Conservation (phyloP, 2,113 vertebrate genomes). For the Tringa solitaria region DNA sequence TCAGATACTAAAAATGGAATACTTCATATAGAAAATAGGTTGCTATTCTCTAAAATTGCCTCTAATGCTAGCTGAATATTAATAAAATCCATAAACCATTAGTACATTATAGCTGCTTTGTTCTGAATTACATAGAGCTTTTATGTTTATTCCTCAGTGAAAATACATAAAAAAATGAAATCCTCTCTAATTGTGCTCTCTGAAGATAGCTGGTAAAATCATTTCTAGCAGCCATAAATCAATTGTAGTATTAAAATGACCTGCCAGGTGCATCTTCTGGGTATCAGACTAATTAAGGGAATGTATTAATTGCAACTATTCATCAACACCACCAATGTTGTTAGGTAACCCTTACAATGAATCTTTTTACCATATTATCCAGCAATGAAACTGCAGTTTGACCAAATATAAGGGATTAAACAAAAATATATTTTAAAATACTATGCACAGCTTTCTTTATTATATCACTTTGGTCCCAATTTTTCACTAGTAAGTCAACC, state of each 20-base stretch:
- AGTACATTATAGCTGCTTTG: conserved; percentile 79
- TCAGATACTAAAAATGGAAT: conserved; percentile 59
- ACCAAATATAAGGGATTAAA: conserved; percentile 29
- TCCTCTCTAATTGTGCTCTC: conserved; percentile 81
- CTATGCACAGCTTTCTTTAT: background rate
- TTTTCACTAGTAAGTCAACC: background rate
- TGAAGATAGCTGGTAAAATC: conserved; percentile 81
- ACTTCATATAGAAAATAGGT: conserved; percentile 73
- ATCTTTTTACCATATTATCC: conserved; percentile 76
- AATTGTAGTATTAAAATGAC: conserved; percentile 85
- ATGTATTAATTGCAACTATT: conserved; percentile 87
- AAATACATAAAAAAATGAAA: conserved; percentile 79
- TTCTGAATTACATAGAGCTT: conserved; percentile 80
- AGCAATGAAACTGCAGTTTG: conserved; percentile 72
- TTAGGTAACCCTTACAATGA: conserved; percentile 79
- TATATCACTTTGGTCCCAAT: background rate
- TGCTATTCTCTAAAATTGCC: conserved; percentile 68
- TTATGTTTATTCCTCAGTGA: conserved; percentile 83
- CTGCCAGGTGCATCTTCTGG: conserved; percentile 86
- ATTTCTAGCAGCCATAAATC: conserved; percentile 85
- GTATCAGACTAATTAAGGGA: conserved; percentile 85
- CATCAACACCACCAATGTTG: conserved; percentile 81
- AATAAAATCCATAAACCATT: conserved; percentile 84
- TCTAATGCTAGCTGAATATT: conserved; percentile 77
- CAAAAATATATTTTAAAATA: background rate